These are phyloP conservation scores for Rissa tridactyla DNA, from an alignment of 2,113 vertebrate genomes.

Conservation along the genomic window DNA sequence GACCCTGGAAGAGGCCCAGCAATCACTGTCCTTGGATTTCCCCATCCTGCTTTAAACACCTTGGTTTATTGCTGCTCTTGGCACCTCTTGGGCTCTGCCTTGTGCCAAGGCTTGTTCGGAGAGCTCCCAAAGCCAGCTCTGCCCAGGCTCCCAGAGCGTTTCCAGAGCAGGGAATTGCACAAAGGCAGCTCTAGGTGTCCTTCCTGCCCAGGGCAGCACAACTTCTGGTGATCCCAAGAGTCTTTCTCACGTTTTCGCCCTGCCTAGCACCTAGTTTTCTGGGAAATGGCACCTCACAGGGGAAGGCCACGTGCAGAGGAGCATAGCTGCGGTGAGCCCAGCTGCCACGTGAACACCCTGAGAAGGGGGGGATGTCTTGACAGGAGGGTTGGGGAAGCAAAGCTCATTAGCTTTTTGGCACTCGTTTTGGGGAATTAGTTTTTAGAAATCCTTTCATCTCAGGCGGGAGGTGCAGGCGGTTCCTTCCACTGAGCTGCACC, in stretches of 20 bases:
- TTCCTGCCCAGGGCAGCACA: not conserved
- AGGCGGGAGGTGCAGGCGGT: not conserved
- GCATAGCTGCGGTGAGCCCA: not conserved
- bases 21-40: not conserved
- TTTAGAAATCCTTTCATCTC: constrained; percentile 3
- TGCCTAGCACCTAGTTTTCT: not conserved
- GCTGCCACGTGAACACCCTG: not conserved
- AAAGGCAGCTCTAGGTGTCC: not conserved
- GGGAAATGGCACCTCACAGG: not conserved
- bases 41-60: not conserved
- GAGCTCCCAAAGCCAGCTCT: not conserved
- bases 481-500: not conserved
- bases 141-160: not conserved
- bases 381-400: not conserved
- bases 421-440: not conserved
- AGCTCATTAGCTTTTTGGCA: constrained; percentile 49
- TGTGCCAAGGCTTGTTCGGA: not conserved
- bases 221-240: not conserved
- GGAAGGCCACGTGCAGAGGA: not conserved
- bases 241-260: not conserved
- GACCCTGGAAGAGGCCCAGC: not conserved
- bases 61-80: not conserved
- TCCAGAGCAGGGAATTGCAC: not conserved
- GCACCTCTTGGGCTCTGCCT: not conserved
- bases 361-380: not conserved